A percentile compares a stretch with the other conserved stretches of the same genome.
Conservation (phyloP, 2,113 vertebrate genomes). For the Phaethon lepturus region DNA sequence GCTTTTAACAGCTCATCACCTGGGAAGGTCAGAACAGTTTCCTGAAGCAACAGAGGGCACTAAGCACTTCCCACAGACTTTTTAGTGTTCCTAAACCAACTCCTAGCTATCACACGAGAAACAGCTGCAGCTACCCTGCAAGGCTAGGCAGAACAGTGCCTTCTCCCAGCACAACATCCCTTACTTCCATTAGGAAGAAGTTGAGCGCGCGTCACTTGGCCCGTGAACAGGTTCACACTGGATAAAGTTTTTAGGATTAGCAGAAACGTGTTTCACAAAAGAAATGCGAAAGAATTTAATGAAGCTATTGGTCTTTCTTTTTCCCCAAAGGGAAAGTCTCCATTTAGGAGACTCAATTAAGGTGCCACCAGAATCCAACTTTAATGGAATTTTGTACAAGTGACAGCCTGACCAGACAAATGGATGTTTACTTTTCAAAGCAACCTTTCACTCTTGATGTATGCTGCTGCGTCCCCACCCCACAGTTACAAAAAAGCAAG, state of each 20-base stretch:
- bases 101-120: accelerated
- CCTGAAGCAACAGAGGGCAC: neutral
- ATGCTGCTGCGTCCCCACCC: accelerated
- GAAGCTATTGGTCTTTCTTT: accelerated
- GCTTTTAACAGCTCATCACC: neutral
- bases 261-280: accelerated
- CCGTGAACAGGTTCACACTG: accelerated
- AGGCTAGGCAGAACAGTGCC: accelerated
- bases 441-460: accelerated
- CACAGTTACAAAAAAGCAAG: accelerated
- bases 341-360: accelerated
- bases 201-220: accelerated
- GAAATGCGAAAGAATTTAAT: accelerated
- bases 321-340: accelerated
- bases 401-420: accelerated
- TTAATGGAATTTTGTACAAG: neutral
- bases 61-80: neutral
- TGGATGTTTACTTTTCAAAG: accelerated
- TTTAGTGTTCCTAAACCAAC: neutral
- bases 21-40: accelerated
- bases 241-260: no score
- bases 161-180: neutral
- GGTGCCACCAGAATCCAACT: neutral
- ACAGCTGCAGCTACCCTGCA: accelerated
- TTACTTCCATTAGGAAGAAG: accelerated